Evolutionary conservation across 2,113 vertebrate species (phyloP).

Genomic region (Sterrhoptilus dennistouni): DNA sequence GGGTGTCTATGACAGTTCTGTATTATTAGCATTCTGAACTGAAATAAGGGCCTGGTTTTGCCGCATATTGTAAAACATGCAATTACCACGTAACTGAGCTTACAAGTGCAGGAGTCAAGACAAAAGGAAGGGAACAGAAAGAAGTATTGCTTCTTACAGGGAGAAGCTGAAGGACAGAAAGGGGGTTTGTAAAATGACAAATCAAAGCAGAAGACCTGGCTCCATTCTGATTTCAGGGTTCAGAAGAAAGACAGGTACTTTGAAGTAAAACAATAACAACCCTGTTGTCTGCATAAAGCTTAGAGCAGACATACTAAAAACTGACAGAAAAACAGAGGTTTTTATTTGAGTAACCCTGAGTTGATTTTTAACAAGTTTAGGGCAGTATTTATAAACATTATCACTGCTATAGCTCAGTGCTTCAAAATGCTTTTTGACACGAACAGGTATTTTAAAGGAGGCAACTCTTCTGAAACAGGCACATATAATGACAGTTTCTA

Average conservation of each 20-base stretch:
- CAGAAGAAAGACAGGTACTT: neutral
- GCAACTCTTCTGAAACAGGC: neutral
- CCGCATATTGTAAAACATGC: neutral
- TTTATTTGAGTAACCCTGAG: neutral
- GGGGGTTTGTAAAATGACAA: neutral
- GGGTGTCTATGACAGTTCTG: neutral
- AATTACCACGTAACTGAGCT: neutral
- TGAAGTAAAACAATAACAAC: neutral
- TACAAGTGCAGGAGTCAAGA: neutral
- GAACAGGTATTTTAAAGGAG: neutral
- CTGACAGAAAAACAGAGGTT: neutral
- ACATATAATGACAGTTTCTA: neutral
- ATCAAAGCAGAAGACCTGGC: neutral
- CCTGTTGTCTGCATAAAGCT: neutral
- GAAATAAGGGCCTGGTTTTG: neutral
- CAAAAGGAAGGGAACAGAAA: neutral
- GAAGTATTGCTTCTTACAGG: neutral
- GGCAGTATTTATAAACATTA: neutral
- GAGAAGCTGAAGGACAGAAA: neutral
- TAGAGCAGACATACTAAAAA: neutral
- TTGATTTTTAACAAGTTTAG: neutral
- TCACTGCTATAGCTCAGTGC: neutral
- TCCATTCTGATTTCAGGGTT: neutral
- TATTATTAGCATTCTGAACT: neutral
- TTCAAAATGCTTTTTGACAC: neutral